Evolutionary conservation across 2,113 vertebrate genomes (phyloP).

Genomic region (Semicossyphus pulcher): DNA sequence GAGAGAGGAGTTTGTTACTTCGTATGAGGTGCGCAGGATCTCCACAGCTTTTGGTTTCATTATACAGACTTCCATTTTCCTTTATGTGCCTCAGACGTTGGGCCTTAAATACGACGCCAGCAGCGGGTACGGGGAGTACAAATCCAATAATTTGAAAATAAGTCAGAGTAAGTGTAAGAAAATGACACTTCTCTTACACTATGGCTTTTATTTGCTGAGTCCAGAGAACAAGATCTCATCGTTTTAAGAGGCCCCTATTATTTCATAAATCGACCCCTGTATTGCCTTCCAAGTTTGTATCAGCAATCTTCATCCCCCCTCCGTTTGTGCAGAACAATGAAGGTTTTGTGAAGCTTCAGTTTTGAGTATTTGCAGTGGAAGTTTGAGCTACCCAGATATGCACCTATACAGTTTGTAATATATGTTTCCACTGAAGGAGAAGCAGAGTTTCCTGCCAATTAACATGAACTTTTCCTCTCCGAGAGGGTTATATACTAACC

Average conservation of each 20-base stretch:
- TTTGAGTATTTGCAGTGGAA: constrained; percentile 25
- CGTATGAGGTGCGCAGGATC: constrained; percentile 32
- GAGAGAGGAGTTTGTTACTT: constrained; percentile 2
- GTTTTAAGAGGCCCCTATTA: constrained; percentile 64
- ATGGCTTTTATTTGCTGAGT: constrained; percentile 54
- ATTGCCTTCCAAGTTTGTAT: constrained; percentile 61
- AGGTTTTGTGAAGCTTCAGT: constrained; percentile 38
- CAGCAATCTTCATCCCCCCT: constrained; percentile 37
- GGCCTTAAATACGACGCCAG: constrained; percentile 38
- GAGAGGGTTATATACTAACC: not conserved
- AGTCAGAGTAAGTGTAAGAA: constrained; percentile 58
- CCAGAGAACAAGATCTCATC: constrained; percentile 59
- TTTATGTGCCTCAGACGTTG: constrained; percentile 26
- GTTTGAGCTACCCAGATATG: not conserved
- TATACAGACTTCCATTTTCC: constrained; percentile 35
- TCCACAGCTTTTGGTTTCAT: constrained; percentile 39
- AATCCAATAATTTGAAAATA: constrained; percentile 66
- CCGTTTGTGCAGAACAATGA: constrained; percentile 56
- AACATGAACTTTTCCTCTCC: not conserved
- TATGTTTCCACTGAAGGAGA: constrained; percentile 13
- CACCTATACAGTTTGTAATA: constrained; percentile 20
- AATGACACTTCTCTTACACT: constrained; percentile 35
- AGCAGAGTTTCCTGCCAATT: constrained; percentile 16
- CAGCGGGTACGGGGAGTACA: constrained; percentile 20
- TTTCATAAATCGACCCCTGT: constrained; percentile 60